phyloP scores from a whole-genome alignment of 2,113 vertebrate genomes.

The Nesoenas mayeri region DNA sequence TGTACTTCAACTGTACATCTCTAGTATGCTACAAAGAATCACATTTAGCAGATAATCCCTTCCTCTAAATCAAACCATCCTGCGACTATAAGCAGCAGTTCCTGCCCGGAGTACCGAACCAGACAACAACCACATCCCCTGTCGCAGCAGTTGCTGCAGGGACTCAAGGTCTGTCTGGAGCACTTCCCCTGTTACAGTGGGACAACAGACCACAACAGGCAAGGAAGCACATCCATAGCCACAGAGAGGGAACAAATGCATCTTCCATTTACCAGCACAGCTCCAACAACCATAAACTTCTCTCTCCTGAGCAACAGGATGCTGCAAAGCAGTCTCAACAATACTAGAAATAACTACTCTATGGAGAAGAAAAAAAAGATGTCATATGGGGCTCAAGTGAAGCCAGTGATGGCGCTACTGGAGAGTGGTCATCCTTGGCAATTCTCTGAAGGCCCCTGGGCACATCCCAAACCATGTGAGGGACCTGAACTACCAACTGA shows the following conservation, averaged over 20 bases:
- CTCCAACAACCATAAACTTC: neutral
- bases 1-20: neutral
- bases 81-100: neutral
- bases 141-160: neutral
- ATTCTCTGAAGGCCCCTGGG: neutral
- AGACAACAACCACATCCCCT: neutral
- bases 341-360: no score
- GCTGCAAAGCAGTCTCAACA: neutral
- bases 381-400: rapidly evolving
- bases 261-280: neutral
- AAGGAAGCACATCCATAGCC: neutral
- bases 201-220: neutral
- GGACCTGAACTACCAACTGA: rapidly evolving
- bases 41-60: neutral
- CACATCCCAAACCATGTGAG: neutral
- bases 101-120: rapidly evolving
- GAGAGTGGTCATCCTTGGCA: neutral
- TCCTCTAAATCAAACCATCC: neutral
- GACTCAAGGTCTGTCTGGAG: neutral
- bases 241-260: neutral
- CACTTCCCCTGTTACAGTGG: rapidly evolving
- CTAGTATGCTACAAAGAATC: neutral
- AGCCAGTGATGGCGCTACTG: neutral
- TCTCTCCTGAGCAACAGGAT: rapidly evolving
- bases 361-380: rapidly evolving